Conservation (phyloP, 1,140 invertebrate genomes). For the Spodoptera frugiperda region DNA sequence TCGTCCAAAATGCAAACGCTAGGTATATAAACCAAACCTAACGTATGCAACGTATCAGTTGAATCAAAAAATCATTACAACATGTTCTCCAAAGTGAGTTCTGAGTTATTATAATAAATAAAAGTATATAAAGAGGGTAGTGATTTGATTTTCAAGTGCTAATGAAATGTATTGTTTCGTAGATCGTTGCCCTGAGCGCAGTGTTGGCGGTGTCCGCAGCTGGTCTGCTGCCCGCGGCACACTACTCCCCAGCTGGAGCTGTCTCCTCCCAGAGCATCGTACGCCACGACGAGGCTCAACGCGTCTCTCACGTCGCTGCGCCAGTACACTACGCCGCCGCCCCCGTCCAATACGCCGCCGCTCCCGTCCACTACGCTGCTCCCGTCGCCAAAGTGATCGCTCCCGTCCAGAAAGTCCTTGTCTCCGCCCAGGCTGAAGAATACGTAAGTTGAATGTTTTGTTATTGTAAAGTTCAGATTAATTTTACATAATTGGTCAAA, state of each 20-base stretch:
- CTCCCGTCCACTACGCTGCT: too few species aligned
- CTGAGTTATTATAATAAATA: slow-evolving; percentile 41
- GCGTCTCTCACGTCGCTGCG: slow-evolving; percentile 58
- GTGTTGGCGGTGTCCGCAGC: slow-evolving; percentile 67
- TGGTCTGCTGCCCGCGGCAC: slow-evolving; percentile 66
- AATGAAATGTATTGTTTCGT: slow-evolving; percentile 42
- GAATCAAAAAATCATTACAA: slow-evolving; percentile 52
- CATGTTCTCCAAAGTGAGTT: slow-evolving; percentile 70
- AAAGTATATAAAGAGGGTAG: neutral
- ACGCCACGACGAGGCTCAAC: slow-evolving; percentile 62
- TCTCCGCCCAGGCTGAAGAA: slow-evolving; percentile 60
- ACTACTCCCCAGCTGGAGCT: slow-evolving; percentile 60
- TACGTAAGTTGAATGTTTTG: slow-evolving; percentile 52
- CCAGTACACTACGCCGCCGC: too few species aligned
- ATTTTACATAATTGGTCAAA: too few species aligned
- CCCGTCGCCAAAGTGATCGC: neutral
- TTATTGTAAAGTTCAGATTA: neutral
- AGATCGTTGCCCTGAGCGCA: slow-evolving; percentile 69
- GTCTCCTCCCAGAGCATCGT: slow-evolving; percentile 65
- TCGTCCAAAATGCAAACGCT: slow-evolving; percentile 39
- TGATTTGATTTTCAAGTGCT: slow-evolving; percentile 1
- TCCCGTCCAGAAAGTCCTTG: slow-evolving; percentile 52
- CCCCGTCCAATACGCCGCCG: too few species aligned
- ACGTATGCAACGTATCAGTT: slow-evolving; percentile 54
- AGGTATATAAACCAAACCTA: slow-evolving; percentile 50